Evolutionary conservation across 2,113 vertebrate species (phyloP).

Genomic region (Paralichthys olivaceus): DNA sequence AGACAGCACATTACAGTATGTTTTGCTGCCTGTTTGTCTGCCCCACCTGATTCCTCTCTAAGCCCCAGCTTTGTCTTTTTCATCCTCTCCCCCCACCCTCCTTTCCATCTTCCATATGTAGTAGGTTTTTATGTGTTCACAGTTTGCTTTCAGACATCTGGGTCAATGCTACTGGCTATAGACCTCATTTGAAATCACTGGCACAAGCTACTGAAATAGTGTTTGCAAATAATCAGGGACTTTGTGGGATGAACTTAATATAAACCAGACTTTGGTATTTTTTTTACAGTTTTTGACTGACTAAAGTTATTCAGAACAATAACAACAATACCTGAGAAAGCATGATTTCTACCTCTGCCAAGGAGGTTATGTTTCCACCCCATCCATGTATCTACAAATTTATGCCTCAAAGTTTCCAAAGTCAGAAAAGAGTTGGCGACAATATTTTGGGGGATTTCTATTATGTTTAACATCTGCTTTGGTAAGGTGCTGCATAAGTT

Average conservation of each 20-base stretch:
- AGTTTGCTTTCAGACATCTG: neutral
- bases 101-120: too few species aligned
- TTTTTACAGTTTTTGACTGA: neutral
- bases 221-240: neutral
- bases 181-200: slow-evolving; percentile 6
- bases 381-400: neutral
- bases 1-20: neutral
- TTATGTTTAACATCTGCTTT: slow-evolving; percentile 32
- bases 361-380: too few species aligned
- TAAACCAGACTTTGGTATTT: neutral
- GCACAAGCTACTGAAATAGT: neutral
- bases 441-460: neutral
- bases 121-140: neutral
- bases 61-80: neutral
- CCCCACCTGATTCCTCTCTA: neutral
- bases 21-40: slow-evolving; percentile 8
- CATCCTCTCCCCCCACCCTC: too few species aligned
- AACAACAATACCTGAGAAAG: neutral
- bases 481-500: neutral
- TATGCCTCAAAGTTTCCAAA: neutral
- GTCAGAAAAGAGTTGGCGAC: neutral
- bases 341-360: neutral
- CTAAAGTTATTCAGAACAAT: neutral
- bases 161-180: neutral
- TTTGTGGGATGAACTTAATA: slow-evolving; percentile 2